Percentiles rank a stretch among this genome's conserved stretches.
Conservation (phyloP, 2,888 invertebrate species). For the Silvanus unidentatus region DNA sequence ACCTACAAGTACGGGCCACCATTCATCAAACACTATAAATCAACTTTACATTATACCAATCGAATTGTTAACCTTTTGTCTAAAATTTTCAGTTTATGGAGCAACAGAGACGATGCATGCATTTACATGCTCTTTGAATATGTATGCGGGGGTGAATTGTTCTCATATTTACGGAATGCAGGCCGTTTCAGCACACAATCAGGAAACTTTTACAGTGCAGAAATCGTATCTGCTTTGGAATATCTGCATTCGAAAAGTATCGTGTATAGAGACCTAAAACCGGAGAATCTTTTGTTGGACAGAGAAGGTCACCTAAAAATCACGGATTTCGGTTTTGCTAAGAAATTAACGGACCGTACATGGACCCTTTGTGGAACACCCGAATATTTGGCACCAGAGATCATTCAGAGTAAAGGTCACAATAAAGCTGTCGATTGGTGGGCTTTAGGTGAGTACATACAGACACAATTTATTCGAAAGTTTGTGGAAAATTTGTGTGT, state of each 20-base stretch:
- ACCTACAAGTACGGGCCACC: no score
- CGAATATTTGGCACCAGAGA: constrained; percentile 95
- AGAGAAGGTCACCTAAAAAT: constrained; percentile 93
- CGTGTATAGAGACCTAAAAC: constrained; percentile 85
- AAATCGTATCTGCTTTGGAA: constrained; percentile 89
- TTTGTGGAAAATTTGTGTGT: background rate
- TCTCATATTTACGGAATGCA: constrained; percentile 89
- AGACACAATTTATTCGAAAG: background rate
- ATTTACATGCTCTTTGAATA: constrained; percentile 98
- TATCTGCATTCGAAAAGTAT: constrained; percentile 87
- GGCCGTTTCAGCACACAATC: constrained; percentile 83
- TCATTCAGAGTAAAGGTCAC: constrained; percentile 96
- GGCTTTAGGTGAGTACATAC: constrained; percentile 73
- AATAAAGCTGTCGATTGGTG: constrained; percentile 99
- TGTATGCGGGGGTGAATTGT: constrained; percentile 93
- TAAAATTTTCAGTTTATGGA: constrained; percentile 70
- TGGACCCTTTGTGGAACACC: constrained; percentile 97
- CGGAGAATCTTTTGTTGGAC: constrained; percentile 90
- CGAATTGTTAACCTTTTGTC: no score
- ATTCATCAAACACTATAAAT: no score
- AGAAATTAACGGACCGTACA: constrained; percentile 87
- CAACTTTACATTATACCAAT: no score
- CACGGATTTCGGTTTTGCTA: constrained; percentile 97
- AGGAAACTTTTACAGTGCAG: constrained; percentile 88
- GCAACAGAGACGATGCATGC: constrained; percentile 81